Evolutionary conservation across 2,113 vertebrate genomes (phyloP).

Genomic region (Neotoma lepida): DNA sequence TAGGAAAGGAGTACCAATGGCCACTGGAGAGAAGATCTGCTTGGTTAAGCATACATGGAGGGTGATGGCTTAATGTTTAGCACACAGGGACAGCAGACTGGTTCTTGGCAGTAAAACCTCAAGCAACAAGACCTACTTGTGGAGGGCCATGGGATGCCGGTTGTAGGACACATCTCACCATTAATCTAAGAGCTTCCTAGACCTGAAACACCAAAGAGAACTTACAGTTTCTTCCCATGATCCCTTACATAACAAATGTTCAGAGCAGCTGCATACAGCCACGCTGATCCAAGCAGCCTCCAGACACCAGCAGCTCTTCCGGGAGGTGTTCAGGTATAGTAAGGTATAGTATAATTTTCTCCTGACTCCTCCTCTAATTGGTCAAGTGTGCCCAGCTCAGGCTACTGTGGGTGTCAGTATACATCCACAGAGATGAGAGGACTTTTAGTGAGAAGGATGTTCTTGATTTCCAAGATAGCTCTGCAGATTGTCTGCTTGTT

Average conservation of each 20-base stretch:
- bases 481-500: neutral
- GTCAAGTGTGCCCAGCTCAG: neutral
- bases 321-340: neutral
- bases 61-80: neutral
- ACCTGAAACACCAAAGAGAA: neutral
- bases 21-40: neutral
- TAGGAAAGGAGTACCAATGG: neutral
- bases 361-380: neutral
- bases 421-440: neutral
- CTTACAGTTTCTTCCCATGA: neutral
- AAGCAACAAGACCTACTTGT: neutral
- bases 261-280: neutral
- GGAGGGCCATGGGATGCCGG: neutral
- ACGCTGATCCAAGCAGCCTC: neutral
- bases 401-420: neutral
- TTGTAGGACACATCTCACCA: rapidly evolving
- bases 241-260: neutral
- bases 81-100: neutral
- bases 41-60: neutral
- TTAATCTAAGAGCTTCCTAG: neutral
- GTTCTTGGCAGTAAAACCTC: neutral
- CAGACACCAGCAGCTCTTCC: neutral
- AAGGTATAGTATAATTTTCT: neutral
- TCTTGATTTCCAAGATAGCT: neutral
- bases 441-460: neutral